phyloP scores from a whole-genome alignment of 2,888 invertebrate genomes.

The Tuberolachnus salignus region DNA sequence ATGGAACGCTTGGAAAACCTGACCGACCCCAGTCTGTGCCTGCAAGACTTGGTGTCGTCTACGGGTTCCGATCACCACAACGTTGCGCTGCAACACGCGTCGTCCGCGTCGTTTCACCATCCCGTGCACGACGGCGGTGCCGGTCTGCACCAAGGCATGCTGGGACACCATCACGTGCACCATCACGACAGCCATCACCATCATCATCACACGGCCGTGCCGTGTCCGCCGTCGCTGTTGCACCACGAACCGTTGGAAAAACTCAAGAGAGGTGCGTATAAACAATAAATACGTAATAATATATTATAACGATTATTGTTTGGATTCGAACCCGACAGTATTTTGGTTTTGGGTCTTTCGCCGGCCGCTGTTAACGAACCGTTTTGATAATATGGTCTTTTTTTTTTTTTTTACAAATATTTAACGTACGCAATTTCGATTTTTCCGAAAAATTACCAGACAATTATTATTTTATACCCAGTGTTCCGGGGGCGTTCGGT shows the following conservation, averaged over 20 bases:
- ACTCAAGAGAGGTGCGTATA: conserved; percentile 74
- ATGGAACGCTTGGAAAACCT: conserved; percentile 75
- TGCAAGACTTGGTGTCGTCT: conserved; percentile 72
- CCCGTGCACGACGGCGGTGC: conserved; percentile 65
- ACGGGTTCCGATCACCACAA: conserved; percentile 57
- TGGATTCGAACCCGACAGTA: not conserved
- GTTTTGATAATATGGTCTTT: not conserved
- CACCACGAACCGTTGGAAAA: conserved; percentile 79
- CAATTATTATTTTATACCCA: too few species aligned
- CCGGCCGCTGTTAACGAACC: not conserved
- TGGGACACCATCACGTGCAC: conserved; percentile 65
- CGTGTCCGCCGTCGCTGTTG: conserved; percentile 67
- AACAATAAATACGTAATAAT: too few species aligned
- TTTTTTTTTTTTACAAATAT: too few species aligned
- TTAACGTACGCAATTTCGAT: too few species aligned
- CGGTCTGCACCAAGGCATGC: conserved; percentile 66
- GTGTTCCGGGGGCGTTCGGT: too few species aligned
- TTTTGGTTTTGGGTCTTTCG: too few species aligned
- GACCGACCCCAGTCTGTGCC: conserved; percentile 74
- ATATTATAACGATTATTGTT: too few species aligned
- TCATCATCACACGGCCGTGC: conserved; percentile 67
- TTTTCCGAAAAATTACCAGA: too few species aligned
- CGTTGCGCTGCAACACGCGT: conserved; percentile 61
- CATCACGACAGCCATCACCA: conserved; percentile 65
- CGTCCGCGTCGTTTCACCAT: conserved; percentile 63